Evolutionary conservation across 2,888 invertebrate species (phyloP), one percentile per base, ranked within the genome.

Genomic region (Heliconius cydno): DNA sequence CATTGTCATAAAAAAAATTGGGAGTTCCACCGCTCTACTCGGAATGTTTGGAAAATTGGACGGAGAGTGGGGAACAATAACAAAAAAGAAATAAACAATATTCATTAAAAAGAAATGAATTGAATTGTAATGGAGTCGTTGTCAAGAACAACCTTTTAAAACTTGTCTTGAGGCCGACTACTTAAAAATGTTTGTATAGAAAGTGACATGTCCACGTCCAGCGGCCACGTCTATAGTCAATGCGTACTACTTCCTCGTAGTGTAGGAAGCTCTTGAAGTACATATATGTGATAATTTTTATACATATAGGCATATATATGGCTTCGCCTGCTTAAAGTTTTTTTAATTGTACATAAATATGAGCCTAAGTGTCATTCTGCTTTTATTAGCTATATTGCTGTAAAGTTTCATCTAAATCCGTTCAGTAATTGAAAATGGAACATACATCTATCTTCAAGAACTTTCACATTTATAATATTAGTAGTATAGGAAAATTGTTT

Each of bases 161-260:
- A 77, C 79, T 68, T 79, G 79, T 79, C 76, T 76, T 79, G 73
- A 77, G 79, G 81, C 73, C 79, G 77, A 74, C 77, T 30, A 79
- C 77, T 74, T 73, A 38, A 73, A 57, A 57, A 63, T 66, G 77
- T 78, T 75, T 79, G 73, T 77, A 75, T 77, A 79, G 81, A 79
- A 81, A 81, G 81, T 77, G 52, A 65, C 57, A 68, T 66, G 76
- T 73, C 60, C 41, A 68, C 57, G 76, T 73, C 57, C 73, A 73
- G n/a, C n/a, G 25, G n/a, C 72, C 30, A 73, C 38, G 41, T 72
- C 76, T 73, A 38, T 57, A 52, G 38, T 71, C 72, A 75, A 66
- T 74, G 0, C 57, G 71, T 72, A 71, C 76, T 12, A 76, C 41
- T 73, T 63, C 65, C 75, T 66, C 28, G 65, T 75, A 66, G 65